These are phyloP conservation scores for Chymomyza procnemis DNA, from an alignment of 2,888 invertebrate species.

Conservation along the genomic window DNA sequence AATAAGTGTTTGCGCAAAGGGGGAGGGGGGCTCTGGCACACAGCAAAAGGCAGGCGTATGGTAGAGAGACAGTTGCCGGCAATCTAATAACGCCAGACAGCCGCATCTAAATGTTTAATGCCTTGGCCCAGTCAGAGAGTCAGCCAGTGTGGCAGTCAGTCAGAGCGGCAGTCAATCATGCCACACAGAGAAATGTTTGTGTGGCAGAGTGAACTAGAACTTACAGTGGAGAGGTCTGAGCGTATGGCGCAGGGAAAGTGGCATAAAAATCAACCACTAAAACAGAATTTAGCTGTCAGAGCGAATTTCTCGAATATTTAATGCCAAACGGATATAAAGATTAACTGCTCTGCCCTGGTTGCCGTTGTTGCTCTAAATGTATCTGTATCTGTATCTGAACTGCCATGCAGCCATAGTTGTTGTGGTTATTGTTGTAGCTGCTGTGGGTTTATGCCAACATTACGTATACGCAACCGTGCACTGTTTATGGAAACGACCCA, in stretches of 20 bases:
- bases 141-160: slow-evolving; percentile 6
- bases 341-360: slow-evolving; percentile 49
- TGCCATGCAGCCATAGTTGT: slow-evolving; percentile 11
- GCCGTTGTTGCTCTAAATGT: neutral
- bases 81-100: slow-evolving; percentile 62
- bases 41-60: neutral
- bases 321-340: slow-evolving; percentile 68
- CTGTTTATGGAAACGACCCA: slow-evolving; percentile 10
- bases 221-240: neutral
- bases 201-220: slow-evolving; percentile 20
- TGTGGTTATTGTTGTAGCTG: slow-evolving; percentile 6
- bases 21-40: neutral
- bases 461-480: neutral
- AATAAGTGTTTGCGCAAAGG: slow-evolving; percentile 1
- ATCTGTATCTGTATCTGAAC: neutral
- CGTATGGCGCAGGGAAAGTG: slow-evolving; percentile 33
- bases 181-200: slow-evolving; percentile 14
- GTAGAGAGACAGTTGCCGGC: slow-evolving; percentile 29
- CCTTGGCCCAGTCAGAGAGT: slow-evolving; percentile 26
- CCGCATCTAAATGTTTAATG: slow-evolving; percentile 60
- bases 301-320: slow-evolving; percentile 66
- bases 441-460: slow-evolving; percentile 3
- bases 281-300: slow-evolving; percentile 66
- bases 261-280: slow-evolving; percentile 59
- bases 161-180: slow-evolving; percentile 27